Conservation (phyloP, 2,797 vertebrate genomes). For the Hyperoplus immaculatus region DNA sequence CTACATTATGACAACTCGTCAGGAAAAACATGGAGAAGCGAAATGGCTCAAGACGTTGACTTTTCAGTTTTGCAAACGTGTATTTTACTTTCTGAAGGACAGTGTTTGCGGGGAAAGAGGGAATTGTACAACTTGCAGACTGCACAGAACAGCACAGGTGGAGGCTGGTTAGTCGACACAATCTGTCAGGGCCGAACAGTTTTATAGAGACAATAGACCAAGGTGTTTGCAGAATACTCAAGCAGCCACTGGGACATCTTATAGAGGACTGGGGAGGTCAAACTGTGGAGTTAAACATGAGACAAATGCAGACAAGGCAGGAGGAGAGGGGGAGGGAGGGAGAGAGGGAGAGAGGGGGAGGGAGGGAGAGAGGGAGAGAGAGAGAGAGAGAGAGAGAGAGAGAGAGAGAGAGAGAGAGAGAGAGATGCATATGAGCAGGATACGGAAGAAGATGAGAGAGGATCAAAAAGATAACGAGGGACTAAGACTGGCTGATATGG, state of each 20-base stretch:
- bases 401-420: slow-evolving; percentile 8
- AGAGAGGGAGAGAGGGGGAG: no score
- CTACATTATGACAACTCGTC: background rate
- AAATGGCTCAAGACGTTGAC: background rate
- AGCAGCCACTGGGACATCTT: slow-evolving; percentile 42
- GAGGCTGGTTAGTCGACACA: slow-evolving; percentile 62
- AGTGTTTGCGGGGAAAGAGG: slow-evolving; percentile 7
- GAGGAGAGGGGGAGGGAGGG: background rate
- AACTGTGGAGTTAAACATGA: slow-evolving; percentile 49
- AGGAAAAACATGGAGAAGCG: background rate
- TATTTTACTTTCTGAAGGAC: slow-evolving; percentile 19
- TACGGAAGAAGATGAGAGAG: background rate
- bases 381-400: slow-evolving; percentile 6
- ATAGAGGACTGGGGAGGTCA: slow-evolving; percentile 56
- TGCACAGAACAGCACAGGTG: slow-evolving; percentile 35
- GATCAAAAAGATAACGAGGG: background rate
- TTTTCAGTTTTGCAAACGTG: slow-evolving; percentile 1
- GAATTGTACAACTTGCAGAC: slow-evolving; percentile 22
- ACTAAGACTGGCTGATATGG: no score
- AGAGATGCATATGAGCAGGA: slow-evolving; percentile 5
- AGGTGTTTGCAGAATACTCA: slow-evolving; percentile 66
- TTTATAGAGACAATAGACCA: slow-evolving; percentile 59
- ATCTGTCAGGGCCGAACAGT: slow-evolving; percentile 56
- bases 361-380: no score
- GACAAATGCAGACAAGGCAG: slow-evolving; percentile 10